These are phyloP conservation scores for Sebastes fasciatus DNA, from an alignment of 2,113 vertebrate genomes.

Conservation along the genomic window DNA sequence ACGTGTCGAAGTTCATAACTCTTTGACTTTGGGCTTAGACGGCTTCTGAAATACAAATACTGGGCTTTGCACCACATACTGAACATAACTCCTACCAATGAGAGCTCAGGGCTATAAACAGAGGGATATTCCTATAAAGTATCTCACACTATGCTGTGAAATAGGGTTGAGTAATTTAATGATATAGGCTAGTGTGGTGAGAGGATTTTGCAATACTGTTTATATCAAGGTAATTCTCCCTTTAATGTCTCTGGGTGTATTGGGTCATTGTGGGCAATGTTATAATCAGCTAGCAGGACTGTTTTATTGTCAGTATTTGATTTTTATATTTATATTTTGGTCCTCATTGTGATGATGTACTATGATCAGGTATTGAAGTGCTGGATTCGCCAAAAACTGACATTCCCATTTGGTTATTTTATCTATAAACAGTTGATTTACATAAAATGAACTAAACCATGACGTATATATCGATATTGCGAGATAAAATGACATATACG, in stretches of 20 bases:
- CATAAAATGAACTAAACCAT: too few relatives aligned
- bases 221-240: neutral
- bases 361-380: neutral
- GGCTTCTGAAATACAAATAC: too few relatives aligned
- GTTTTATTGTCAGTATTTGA: neutral
- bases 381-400: neutral
- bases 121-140: neutral
- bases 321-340: neutral
- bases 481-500: neutral
- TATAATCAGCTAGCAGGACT: neutral
- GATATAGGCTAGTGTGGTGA: neutral
- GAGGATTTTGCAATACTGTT: neutral
- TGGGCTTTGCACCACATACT: neutral
- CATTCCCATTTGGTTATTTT: neutral
- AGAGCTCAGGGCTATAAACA: too few relatives aligned
- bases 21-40: too few relatives aligned
- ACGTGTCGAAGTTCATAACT: too few relatives aligned
- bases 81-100: neutral
- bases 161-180: neutral
- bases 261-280: neutral
- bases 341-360: neutral
- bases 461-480: too few relatives aligned
- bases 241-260: neutral
- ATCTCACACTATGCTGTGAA: neutral
- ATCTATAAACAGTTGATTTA: neutral